These are phyloP conservation scores for Notothenia rossii DNA, from an alignment of 2,113 vertebrate genomes.

Conservation along the genomic window DNA sequence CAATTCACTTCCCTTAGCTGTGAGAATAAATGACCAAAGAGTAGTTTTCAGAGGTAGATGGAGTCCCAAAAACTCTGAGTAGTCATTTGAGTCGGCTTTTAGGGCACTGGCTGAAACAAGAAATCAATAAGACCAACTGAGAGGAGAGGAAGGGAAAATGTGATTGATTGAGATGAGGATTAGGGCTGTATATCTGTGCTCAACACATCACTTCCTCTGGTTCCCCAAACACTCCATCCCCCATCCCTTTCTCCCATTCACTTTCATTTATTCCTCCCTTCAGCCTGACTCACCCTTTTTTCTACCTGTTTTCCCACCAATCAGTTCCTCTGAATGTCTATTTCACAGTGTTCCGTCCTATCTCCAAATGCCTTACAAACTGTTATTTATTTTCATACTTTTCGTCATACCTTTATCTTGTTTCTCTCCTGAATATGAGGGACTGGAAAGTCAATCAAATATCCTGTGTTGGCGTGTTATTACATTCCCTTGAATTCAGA, in stretches of 20 bases:
- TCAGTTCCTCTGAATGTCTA: conserved; percentile 8
- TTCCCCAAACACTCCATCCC: conserved; percentile 32
- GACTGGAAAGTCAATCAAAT: conserved; percentile 44
- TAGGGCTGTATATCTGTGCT: conserved; percentile 64
- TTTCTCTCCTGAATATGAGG: neutral
- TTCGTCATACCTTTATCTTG: neutral
- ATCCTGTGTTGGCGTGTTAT: conserved; percentile 17
- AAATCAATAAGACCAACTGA: conserved; percentile 77
- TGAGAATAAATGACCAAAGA: conserved; percentile 45
- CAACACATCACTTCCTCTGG: conserved; percentile 66
- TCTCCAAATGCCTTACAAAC: conserved; percentile 49
- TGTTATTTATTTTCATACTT: conserved; percentile 1
- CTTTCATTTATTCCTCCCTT: conserved; percentile 28
- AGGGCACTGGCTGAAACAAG: conserved; percentile 68
- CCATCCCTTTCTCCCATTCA: conserved; percentile 9
- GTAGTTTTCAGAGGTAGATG: conserved; percentile 35
- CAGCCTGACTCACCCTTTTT: conserved; percentile 4
- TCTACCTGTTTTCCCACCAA: neutral
- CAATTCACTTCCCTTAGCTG: conserved; percentile 6
- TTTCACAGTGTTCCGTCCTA: conserved; percentile 19
- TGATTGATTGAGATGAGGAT: conserved; percentile 78
- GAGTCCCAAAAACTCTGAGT: conserved; percentile 50
- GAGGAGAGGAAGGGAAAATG: conserved; percentile 67
- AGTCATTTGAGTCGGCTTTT: conserved; percentile 72
- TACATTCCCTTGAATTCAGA: conserved; percentile 28